phyloP scores from a whole-genome alignment of 2,888 invertebrate genomes.

The Mechanitis messenoides region DNA sequence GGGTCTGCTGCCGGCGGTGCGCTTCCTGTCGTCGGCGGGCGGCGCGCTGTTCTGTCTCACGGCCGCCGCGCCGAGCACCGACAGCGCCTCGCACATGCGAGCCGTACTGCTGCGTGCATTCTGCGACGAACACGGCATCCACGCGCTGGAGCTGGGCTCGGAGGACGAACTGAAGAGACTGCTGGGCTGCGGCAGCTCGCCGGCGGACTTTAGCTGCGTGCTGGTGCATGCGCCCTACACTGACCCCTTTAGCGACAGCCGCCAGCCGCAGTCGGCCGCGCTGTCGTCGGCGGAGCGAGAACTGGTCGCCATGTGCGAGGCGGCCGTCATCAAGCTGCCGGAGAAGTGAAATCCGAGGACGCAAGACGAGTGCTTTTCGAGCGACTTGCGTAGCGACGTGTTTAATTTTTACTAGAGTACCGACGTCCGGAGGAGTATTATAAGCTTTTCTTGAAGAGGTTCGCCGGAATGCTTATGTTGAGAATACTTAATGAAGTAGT shows the following conservation, averaged over 20 bases:
- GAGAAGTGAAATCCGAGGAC: conserved; percentile 66
- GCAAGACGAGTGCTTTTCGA: too few relatives aligned
- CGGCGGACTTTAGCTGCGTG: conserved; percentile 74
- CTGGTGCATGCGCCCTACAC: conserved; percentile 72
- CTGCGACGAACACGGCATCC: conserved; percentile 86
- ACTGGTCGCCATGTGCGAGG: conserved; percentile 82
- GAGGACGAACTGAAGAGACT: conserved; percentile 70
- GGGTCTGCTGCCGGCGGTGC: conserved; percentile 79
- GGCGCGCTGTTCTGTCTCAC: conserved; percentile 83
- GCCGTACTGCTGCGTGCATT: conserved; percentile 86
- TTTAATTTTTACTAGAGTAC: too few relatives aligned
- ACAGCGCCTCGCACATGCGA: conserved; percentile 86
- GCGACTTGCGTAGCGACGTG: too few relatives aligned
- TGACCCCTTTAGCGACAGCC: conserved; percentile 66
- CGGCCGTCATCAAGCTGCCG: conserved; percentile 81
- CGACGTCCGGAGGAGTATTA: too few relatives aligned
- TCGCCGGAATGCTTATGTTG: background rate
- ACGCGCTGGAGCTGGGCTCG: conserved; percentile 76
- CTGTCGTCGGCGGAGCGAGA: conserved; percentile 79
- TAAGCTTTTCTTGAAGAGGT: background rate
- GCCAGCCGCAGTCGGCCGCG: conserved; percentile 60
- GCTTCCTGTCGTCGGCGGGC: conserved; percentile 76
- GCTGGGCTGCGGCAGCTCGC: conserved; percentile 61
- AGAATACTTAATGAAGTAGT: too few relatives aligned
- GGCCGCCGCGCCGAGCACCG: conserved; percentile 80